Percentiles rank a stretch among this genome's conserved stretches.
phyloP scores from a whole-genome alignment of 23 tunicate genomes.

The Styela clava region DNA sequence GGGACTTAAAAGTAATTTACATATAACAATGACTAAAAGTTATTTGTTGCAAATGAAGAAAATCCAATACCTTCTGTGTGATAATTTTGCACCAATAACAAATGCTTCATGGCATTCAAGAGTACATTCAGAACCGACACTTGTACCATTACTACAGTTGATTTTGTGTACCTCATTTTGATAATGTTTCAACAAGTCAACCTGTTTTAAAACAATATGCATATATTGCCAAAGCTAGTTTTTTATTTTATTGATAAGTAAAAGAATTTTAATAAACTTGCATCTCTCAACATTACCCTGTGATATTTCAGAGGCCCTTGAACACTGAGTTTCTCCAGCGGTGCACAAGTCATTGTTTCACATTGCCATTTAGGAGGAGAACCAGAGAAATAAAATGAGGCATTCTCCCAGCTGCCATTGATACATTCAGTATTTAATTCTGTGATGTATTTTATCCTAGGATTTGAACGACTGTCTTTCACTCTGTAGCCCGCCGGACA shows the following conservation, averaged over 20 bases:
- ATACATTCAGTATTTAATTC: neutral
- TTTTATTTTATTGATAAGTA: no score
- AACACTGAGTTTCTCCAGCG: constrained; percentile 1
- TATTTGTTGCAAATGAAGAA: no score
- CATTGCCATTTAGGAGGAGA: constrained; percentile 5
- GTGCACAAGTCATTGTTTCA: constrained; percentile 10
- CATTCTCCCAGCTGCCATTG: neutral
- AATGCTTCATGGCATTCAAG: constrained; percentile 23
- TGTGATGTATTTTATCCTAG: neutral
- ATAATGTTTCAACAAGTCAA: no score
- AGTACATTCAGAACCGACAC: constrained; percentile 21
- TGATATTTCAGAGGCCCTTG: neutral
- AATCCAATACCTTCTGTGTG: neutral
- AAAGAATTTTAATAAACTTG: no score
- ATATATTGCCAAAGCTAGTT: no score
- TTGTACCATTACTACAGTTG: neutral
- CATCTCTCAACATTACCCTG: no score
- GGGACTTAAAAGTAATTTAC: no score
- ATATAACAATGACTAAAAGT: no score
- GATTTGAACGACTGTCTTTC: neutral
- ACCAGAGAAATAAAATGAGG: neutral
- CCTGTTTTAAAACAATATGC: no score
- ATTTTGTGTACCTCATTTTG: neutral
- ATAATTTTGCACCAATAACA: neutral
- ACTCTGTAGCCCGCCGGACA: neutral